A percentile compares a stretch with the other conserved stretches of the same genome.
Conservation (phyloP, 2,888 invertebrate genomes). For the Galeopsomyia nigrocyanea region DNA sequence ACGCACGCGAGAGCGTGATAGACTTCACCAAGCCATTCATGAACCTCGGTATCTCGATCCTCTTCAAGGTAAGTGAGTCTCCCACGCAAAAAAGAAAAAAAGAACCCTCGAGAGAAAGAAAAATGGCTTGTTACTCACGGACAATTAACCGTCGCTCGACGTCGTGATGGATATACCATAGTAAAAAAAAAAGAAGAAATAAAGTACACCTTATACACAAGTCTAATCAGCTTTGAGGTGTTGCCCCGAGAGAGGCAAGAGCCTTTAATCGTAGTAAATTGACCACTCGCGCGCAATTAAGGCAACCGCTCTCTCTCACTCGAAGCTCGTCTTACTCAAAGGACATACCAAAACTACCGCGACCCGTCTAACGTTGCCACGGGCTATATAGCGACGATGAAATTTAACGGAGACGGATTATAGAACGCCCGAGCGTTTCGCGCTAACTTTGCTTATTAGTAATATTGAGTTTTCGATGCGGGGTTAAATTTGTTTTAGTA, state of each 20-base stretch:
- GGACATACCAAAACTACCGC: slow-evolving; percentile 51
- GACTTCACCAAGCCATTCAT: slow-evolving; percentile 95
- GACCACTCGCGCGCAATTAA: slow-evolving; percentile 56
- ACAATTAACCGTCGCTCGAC: slow-evolving; percentile 25
- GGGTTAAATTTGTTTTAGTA: background rate
- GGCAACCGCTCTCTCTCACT: slow-evolving; percentile 39
- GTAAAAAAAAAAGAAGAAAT: too few relatives aligned
- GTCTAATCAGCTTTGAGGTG: slow-evolving; percentile 51
- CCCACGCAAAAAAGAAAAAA: background rate
- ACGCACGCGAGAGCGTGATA: slow-evolving; percentile 88
- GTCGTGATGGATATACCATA: too few relatives aligned
- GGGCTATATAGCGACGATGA: slow-evolving; percentile 35
- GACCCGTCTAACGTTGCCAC: slow-evolving; percentile 36
- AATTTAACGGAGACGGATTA: slow-evolving; percentile 20
- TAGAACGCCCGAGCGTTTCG: background rate
- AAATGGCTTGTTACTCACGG: slow-evolving; percentile 38
- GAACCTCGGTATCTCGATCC: slow-evolving; percentile 90
- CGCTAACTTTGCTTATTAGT: slow-evolving; percentile 1
- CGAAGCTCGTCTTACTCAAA: slow-evolving; percentile 46
- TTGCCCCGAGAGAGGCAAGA: background rate
- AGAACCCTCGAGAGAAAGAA: slow-evolving; percentile 16
- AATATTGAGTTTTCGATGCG: background rate
- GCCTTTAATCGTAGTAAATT: slow-evolving; percentile 55
- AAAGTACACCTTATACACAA: slow-evolving; percentile 1
- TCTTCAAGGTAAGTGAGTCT: slow-evolving; percentile 81